phyloP scores from a whole-genome alignment of 1,140 invertebrate genomes.

The Drosophila parvula region DNA sequence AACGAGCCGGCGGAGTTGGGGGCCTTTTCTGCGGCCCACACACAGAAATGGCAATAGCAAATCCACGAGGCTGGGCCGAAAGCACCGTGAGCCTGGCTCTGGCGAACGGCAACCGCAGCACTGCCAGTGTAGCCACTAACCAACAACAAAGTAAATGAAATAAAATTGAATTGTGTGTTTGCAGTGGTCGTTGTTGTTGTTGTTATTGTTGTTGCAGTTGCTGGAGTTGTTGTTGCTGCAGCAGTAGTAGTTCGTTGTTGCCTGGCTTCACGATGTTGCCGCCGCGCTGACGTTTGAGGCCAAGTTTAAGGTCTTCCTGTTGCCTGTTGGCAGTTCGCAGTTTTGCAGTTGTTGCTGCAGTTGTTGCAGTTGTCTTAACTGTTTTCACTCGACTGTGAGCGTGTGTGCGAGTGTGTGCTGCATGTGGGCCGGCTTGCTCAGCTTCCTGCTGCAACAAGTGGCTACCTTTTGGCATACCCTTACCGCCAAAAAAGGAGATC shows the following conservation, averaged over 20 bases:
- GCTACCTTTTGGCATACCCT: slow-evolving; percentile 69
- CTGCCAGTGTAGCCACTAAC: slow-evolving; percentile 35
- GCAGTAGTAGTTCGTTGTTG: slow-evolving; percentile 10
- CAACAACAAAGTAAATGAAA: slow-evolving; percentile 76
- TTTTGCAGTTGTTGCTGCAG: slow-evolving; percentile 46
- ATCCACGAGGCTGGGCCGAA: slow-evolving; percentile 42
- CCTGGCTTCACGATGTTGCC: slow-evolving; percentile 68
- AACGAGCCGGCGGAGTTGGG: slow-evolving; percentile 15
- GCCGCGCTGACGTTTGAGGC: slow-evolving; percentile 70
- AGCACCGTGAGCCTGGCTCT: slow-evolving; percentile 45
- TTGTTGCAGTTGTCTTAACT: slow-evolving; percentile 74
- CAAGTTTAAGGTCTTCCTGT: slow-evolving; percentile 80
- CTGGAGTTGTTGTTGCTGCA: slow-evolving; percentile 21
- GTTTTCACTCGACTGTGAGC: slow-evolving; percentile 68
- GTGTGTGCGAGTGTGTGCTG: slow-evolving; percentile 39
- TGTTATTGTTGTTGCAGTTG: slow-evolving; percentile 37
- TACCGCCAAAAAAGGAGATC: slow-evolving; percentile 6
- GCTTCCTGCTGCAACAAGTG: slow-evolving; percentile 74
- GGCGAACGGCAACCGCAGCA: slow-evolving; percentile 70
- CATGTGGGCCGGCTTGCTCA: slow-evolving; percentile 70
- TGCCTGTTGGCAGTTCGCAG: slow-evolving; percentile 73
- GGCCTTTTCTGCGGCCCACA: slow-evolving; percentile 62
- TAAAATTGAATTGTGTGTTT: slow-evolving; percentile 82
- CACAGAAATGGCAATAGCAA: slow-evolving; percentile 65
- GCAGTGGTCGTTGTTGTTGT: slow-evolving; percentile 49